A percentile compares a stretch with the other conserved stretches of the same genome.
Evolutionary conservation across 2,797 vertebrate genomes (phyloP).

Genomic region (Clarias pachynema): DNA sequence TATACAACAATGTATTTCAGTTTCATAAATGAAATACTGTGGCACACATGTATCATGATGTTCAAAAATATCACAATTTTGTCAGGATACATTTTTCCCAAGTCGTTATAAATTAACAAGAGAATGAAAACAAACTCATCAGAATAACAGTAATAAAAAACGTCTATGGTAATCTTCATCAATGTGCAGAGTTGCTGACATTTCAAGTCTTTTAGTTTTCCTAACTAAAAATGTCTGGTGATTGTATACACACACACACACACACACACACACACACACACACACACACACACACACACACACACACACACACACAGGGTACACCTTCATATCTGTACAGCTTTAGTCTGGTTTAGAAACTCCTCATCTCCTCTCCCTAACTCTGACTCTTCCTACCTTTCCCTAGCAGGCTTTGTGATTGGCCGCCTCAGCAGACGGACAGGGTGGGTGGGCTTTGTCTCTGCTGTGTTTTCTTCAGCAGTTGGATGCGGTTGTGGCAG

Average conservation of each 20-base stretch:
- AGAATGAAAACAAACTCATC: background rate
- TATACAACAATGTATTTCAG: background rate
- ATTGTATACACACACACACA: constrained; percentile 39
- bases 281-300: constrained; percentile 34
- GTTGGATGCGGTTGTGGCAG: constrained; percentile 83
- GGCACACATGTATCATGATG: background rate
- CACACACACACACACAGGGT: constrained; percentile 30
- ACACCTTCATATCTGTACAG: constrained; percentile 35
- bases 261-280: constrained; percentile 32
- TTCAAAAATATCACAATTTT: constrained; percentile 5
- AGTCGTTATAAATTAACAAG: background rate
- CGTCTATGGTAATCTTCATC: background rate
- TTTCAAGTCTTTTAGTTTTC: background rate
- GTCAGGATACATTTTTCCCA: background rate
- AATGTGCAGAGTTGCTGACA: constrained; percentile 16
- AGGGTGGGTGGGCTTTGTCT: constrained; percentile 69
- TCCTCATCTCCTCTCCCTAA: constrained; percentile 14
- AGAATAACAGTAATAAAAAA: background rate
- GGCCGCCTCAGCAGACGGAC: constrained; percentile 68
- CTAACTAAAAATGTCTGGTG: constrained; percentile 7
- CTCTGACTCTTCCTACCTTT: constrained; percentile 21
- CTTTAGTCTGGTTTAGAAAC: constrained; percentile 33
- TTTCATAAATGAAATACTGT: background rate
- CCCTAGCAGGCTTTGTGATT: constrained; percentile 5
- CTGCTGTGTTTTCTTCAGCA: constrained; percentile 80